Percentiles rank a stretch among this genome's conserved stretches.
Conservation (phyloP, 2,113 vertebrate species). For the Scalopus aquaticus region DNA sequence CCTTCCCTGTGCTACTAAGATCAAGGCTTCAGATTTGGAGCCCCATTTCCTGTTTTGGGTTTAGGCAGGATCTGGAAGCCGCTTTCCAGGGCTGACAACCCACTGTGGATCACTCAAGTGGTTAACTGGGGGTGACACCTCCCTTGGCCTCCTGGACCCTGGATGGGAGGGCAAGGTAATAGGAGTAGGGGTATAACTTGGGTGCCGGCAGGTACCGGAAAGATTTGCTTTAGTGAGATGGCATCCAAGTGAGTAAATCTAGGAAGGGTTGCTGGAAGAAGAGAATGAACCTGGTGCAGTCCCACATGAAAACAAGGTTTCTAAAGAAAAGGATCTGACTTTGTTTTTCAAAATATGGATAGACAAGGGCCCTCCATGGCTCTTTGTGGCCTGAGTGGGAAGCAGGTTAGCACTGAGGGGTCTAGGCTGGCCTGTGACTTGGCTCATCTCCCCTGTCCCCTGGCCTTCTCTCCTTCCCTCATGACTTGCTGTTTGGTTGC, state of each 20-base stretch:
- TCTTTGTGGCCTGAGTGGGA: background rate
- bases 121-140: background rate
- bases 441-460: background rate
- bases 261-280: conserved; percentile 9
- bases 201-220: background rate
- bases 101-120: conserved; percentile 16
- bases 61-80: conserved; percentile 41
- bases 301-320: background rate
- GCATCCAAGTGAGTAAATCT: background rate
- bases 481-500: conserved; percentile 68
- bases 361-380: background rate
- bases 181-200: background rate
- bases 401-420: background rate
- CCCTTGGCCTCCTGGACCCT: background rate
- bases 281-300: background rate
- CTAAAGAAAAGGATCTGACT: conserved; percentile 45
- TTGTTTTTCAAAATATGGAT: background rate
- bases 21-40: conserved; percentile 55
- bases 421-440: background rate
- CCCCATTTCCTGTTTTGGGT: conserved; percentile 65
- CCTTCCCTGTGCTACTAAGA: conserved; percentile 39
- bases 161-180: background rate
- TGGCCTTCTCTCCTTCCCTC: conserved; percentile 40
- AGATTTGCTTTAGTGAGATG: background rate
- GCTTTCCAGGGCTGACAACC: conserved; percentile 1